A percentile compares a stretch with the other conserved stretches of the same genome.
phyloP scores from a whole-genome alignment of 2,888 invertebrate genomes.

The Brachycybe producta region DNA sequence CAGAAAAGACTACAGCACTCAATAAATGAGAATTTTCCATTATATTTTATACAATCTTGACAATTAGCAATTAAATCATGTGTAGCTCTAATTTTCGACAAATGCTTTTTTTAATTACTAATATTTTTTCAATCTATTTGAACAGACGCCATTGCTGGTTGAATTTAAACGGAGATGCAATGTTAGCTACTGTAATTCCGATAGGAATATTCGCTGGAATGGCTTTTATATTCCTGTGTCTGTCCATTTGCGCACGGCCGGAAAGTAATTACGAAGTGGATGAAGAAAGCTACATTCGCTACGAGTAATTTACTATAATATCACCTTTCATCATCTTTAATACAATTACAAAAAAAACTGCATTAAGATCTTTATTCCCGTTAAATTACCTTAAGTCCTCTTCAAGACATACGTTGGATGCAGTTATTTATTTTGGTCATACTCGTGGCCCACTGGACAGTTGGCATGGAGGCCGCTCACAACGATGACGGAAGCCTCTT shows the following conservation, averaged over 20 bases:
- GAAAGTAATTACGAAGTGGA: slow-evolving; percentile 18
- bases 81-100: no score
- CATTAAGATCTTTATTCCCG: background rate
- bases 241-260: slow-evolving; percentile 12
- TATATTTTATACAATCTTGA: no score
- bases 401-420: slow-evolving; percentile 17
- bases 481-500: background rate
- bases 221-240: slow-evolving; percentile 7
- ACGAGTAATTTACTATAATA: slow-evolving; percentile 11
- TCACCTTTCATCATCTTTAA: background rate
- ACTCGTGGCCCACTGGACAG: slow-evolving; percentile 6
- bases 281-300: slow-evolving; percentile 17
- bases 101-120: no score
- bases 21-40: no score
- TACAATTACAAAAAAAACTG: background rate
- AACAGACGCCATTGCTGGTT: slow-evolving; percentile 14
- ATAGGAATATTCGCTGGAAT: slow-evolving; percentile 14
- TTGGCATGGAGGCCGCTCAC: slow-evolving; percentile 14
- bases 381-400: slow-evolving; percentile 3
- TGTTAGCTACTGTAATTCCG: slow-evolving; percentile 16
- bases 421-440: slow-evolving; percentile 9
- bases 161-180: slow-evolving; percentile 9
- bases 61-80: no score
- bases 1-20: no score
- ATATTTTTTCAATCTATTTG: no score